These are phyloP conservation scores for Dysmachus trigonus DNA, from an alignment of 2,888 invertebrate genomes.

Conservation along the genomic window DNA sequence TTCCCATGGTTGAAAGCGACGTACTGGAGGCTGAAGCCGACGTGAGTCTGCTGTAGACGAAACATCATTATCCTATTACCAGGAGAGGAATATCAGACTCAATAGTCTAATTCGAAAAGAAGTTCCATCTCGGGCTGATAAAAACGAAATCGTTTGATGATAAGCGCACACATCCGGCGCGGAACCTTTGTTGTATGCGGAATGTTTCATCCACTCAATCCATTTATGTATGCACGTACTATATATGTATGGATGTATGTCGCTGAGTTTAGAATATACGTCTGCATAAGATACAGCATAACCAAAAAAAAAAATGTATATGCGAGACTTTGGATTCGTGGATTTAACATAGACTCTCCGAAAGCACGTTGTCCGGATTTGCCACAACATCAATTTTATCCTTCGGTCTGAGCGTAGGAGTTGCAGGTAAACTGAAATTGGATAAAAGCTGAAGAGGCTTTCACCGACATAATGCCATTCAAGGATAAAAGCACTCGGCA, in stretches of 20 bases:
- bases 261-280: not conserved
- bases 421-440: slow-evolving; percentile 48
- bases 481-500: slow-evolving; percentile 38
- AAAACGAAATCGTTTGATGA: slow-evolving; percentile 25
- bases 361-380: slow-evolving; percentile 48
- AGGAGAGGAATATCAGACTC: slow-evolving; percentile 6
- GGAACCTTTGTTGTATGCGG: not conserved
- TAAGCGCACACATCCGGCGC: slow-evolving; percentile 6
- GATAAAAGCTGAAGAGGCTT: slow-evolving; percentile 48
- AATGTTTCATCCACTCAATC: not conserved
- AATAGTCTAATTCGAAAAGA: slow-evolving; percentile 16
- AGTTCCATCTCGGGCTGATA: not conserved
- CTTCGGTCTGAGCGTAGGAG: slow-evolving; percentile 36
- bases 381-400: slow-evolving; percentile 48
- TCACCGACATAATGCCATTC: slow-evolving; percentile 9
- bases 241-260: not conserved
- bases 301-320: slow-evolving; percentile 4
- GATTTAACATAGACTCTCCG: slow-evolving; percentile 44
- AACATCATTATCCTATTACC: slow-evolving; percentile 33
- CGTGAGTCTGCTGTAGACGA: not conserved
- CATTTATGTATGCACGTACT: too few species aligned
- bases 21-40: not conserved
- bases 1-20: not conserved
- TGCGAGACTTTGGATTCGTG: slow-evolving; percentile 15
- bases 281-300: not conserved